A percentile compares a stretch with the other conserved stretches of the same genome.
Conservation (phyloP, 2,113 vertebrate genomes). For the Anarrhichthys ocellatus region DNA sequence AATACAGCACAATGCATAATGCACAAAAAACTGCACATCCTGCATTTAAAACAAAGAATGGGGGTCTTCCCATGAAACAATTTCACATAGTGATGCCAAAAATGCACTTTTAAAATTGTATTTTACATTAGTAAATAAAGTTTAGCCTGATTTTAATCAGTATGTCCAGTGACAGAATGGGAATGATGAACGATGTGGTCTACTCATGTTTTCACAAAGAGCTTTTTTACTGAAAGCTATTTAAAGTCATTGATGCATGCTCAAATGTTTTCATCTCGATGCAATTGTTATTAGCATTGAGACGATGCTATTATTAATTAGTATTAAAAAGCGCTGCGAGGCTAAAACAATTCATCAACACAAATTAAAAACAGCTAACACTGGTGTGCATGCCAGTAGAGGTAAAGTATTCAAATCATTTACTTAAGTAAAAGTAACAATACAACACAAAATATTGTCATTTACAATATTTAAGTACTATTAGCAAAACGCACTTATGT, state of each 20-base stretch:
- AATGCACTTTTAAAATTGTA: background rate
- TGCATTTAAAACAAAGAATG: slow-evolving; percentile 8
- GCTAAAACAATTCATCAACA: slow-evolving; percentile 6
- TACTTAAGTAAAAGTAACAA: background rate
- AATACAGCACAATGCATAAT: background rate
- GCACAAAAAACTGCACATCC: background rate
- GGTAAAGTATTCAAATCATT: background rate
- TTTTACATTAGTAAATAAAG: slow-evolving; percentile 2
- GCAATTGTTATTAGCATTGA: too few species aligned
- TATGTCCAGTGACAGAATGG: slow-evolving; percentile 4
- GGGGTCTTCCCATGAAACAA: background rate
- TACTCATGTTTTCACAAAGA: slow-evolving; percentile 11
- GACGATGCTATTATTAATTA: too few species aligned
- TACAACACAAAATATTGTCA: background rate
- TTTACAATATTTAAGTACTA: background rate
- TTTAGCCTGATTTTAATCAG: slow-evolving; percentile 28
- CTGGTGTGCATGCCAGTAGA: background rate
- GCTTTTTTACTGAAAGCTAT: slow-evolving; percentile 20
- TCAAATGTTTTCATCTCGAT: slow-evolving; percentile 7
- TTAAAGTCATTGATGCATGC: slow-evolving; percentile 7
- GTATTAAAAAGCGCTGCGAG: background rate
- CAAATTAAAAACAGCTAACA: background rate
- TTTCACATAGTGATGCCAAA: background rate
- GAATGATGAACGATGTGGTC: slow-evolving; percentile 23
- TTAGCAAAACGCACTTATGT: background rate